Percentiles rank a stretch among this genome's conserved stretches.
These are phyloP conservation scores for Parazoanthus darwini DNA, from an alignment of 92 coral and sea anemone genomes.

Conservation along the genomic window DNA sequence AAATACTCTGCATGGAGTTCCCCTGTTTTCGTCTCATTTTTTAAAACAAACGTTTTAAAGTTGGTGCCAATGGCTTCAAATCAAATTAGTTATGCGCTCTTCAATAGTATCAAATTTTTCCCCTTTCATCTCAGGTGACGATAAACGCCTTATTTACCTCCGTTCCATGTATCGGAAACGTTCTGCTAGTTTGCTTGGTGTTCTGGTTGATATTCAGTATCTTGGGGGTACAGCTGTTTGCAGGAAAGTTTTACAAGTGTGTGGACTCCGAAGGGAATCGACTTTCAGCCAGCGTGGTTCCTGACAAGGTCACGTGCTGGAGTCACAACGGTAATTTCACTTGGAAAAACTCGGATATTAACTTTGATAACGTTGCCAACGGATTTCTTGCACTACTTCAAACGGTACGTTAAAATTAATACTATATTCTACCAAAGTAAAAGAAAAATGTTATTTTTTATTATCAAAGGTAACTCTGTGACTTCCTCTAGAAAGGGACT, in stretches of 20 bases:
- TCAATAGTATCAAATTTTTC: not conserved
- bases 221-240: conserved; percentile 61
- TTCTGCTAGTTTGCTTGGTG: conserved; percentile 52
- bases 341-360: conserved; percentile 54
- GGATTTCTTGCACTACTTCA: conserved; percentile 59
- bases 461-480: no score
- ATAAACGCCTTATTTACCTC: conserved; percentile 54
- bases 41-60: no score
- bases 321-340: conserved; percentile 33
- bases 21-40: no score
- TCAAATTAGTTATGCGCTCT: not conserved
- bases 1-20: no score
- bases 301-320: conserved; percentile 46
- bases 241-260: conserved; percentile 59
- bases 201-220: conserved; percentile 64
- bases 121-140: conserved; percentile 34
- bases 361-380: conserved; percentile 52
- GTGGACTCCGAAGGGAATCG: conserved; percentile 40
- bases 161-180: conserved; percentile 58
- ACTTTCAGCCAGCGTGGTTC: conserved; percentile 30
- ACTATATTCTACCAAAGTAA: not conserved
- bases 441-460: no score
- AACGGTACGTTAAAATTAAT: conserved; percentile 30
- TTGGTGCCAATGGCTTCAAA: not conserved
- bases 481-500: no score